phyloP scores from a whole-genome alignment of 2,113 vertebrate species.

The Perca fluviatilis region DNA sequence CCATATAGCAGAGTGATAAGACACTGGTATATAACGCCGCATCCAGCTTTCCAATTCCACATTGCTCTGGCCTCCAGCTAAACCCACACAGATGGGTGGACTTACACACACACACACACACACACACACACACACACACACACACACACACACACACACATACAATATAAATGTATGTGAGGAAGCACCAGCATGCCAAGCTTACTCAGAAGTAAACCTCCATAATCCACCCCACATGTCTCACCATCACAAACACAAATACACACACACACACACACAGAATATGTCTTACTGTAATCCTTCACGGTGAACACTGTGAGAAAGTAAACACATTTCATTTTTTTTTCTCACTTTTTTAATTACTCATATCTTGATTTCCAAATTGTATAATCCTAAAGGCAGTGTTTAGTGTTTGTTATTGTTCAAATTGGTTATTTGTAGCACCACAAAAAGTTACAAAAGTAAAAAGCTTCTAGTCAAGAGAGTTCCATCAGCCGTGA shows the following conservation, averaged over 20 bases:
- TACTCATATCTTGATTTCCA: constrained; percentile 51
- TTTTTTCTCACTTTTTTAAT: constrained; percentile 27
- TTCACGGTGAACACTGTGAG: constrained; percentile 1
- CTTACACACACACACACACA: constrained; percentile 16
- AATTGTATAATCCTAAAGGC: constrained; percentile 53
- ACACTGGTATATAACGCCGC: constrained; percentile 41
- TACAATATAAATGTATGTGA: constrained; percentile 27
- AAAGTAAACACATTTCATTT: constrained; percentile 53
- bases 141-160: neutral
- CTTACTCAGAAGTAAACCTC: constrained; percentile 46
- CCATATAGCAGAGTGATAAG: constrained; percentile 66
- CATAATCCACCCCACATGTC: constrained; percentile 51
- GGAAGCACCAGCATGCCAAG: constrained; percentile 28
- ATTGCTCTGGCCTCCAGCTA: constrained; percentile 60
- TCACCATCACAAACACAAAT: constrained; percentile 8
- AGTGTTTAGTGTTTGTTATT: neutral
- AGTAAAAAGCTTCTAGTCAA: neutral
- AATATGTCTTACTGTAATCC: constrained; percentile 44
- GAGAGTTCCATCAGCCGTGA: constrained; percentile 2
- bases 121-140: neutral
- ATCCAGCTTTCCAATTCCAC: constrained; percentile 45
- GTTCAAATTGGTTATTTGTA: neutral
- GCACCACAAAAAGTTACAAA: constrained; percentile 9
- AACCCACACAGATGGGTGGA: constrained; percentile 52
- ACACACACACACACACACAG: constrained; percentile 1